Evolutionary conservation across 2,113 vertebrate species (phyloP).

Genomic region (Dolichotis patagonum): DNA sequence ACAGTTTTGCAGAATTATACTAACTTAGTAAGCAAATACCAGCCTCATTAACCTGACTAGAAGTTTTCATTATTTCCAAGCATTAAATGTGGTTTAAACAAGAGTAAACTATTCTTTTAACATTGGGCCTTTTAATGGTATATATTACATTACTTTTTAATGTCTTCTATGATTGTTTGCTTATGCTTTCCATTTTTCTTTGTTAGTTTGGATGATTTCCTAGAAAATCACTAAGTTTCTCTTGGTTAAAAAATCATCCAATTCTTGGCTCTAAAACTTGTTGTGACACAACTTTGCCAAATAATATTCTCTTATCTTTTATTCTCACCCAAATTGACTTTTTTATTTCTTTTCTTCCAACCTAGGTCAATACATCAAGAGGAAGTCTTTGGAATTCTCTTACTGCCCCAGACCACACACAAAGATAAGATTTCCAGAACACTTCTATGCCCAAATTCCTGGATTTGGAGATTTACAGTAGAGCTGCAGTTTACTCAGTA

Average conservation of each 20-base stretch:
- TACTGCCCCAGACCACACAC: not conserved
- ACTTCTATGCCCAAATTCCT: not conserved
- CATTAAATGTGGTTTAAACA: slow-evolving; percentile 26
- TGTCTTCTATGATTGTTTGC: not conserved
- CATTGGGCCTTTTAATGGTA: not conserved
- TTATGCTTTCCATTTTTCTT: slow-evolving; percentile 7
- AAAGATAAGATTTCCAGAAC: not conserved
- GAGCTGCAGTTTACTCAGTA: not conserved
- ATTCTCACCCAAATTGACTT: not conserved
- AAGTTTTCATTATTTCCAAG: not conserved
- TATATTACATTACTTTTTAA: not conserved
- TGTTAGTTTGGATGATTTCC: slow-evolving; percentile 15
- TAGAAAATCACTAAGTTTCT: not conserved
- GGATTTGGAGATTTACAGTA: not conserved
- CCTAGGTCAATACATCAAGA: not conserved
- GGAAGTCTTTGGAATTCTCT: not conserved
- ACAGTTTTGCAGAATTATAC: not conserved
- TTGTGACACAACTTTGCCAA: not conserved
- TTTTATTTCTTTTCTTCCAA: not conserved
- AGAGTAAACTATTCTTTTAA: not conserved
- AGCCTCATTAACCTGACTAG: not conserved
- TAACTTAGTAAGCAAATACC: not conserved
- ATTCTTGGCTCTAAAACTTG: not conserved
- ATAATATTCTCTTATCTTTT: not conserved
- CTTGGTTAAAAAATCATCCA: not conserved